Evolutionary conservation across 2,888 invertebrate genomes (phyloP), one percentile per base, ranked within the genome.

Genomic region (Oscheius sp.): DNA sequence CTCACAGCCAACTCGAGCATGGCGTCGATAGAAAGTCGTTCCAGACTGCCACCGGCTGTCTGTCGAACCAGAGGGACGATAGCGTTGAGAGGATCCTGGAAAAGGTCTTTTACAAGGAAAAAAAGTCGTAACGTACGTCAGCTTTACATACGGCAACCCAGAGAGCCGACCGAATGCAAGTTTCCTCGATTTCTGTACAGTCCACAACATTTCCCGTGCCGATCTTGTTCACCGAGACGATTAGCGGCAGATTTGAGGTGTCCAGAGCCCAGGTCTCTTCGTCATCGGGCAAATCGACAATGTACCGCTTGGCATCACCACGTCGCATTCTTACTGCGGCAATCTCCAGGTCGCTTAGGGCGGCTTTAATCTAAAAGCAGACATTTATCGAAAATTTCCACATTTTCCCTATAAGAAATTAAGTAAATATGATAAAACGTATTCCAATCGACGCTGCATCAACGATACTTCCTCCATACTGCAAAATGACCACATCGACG

Each of bases 391-490:
- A 21, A 21, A 21, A 21, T 21, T 21, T 21, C 21, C 21, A 0
- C 21, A 21, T 21, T 21, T 21, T 53, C 11, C n/a, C 2, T 35
- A 5, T 35, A n/a, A 53, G 2, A 33, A 7, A 35, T 21, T 5
- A 13, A 13, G 29, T 53, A 53, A 21, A 13, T 3, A 21, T 21
- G 13, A 9, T 53, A 32, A n/a, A 73, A 72, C 73, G 75, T 7
- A 86, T 83, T 3, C 95, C 96, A 66, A 96, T 90, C 0, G 96
- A 95, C 0, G 95, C 94, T 9, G 96, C 95, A 92, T 98, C 98
- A 90, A 94, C 94, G n/a, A 97, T 91, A 91, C 96, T 96, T 1
- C 98, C 97, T 33, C 96, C 96, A 90, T 95, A 96, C 91, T 97
- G 96, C 76, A 98, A 91, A 79, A 98, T 90, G 87, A 87, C 78